These are phyloP conservation scores for Lepisosteus osseus DNA, from an alignment of 2,113 vertebrate genomes.

Conservation along the genomic window DNA sequence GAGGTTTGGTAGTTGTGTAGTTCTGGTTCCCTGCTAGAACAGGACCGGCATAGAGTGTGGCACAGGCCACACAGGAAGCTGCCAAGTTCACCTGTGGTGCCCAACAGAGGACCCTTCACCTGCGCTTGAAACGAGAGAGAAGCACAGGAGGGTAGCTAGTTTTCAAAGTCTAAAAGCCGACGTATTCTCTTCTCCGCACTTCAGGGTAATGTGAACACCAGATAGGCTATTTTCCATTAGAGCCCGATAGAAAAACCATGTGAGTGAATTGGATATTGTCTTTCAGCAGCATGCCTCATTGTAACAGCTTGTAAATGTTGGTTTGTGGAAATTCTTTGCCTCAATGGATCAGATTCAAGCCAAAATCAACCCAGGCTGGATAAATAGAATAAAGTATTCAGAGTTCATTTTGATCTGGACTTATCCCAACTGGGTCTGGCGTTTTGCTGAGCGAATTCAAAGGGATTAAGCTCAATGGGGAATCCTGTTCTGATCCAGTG, in stretches of 20 bases:
- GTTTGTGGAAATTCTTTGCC: constrained; percentile 38
- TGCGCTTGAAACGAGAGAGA: background rate
- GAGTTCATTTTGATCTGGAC: background rate
- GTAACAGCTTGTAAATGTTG: constrained; percentile 52
- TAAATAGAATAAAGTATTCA: constrained; percentile 1
- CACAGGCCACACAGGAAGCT: too few species aligned
- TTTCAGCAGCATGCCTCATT: constrained; percentile 43
- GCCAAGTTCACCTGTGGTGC: too few species aligned
- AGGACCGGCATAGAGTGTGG: too few species aligned
- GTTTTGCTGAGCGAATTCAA: background rate
- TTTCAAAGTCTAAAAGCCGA: constrained; percentile 3
- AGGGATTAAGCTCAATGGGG: background rate
- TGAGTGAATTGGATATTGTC: constrained; percentile 34
- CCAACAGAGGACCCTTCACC: too few species aligned
- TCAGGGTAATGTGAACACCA: constrained; percentile 22
- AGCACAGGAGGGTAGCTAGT: background rate
- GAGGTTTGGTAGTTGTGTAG: too few species aligned
- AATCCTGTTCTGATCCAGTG: background rate
- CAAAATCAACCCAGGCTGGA: constrained; percentile 32
- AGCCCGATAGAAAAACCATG: constrained; percentile 30
- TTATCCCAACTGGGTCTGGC: background rate
- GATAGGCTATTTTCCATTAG: constrained; percentile 24
- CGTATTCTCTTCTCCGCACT: background rate
- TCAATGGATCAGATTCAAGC: constrained; percentile 27
- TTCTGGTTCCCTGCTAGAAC: too few species aligned